These are phyloP conservation scores for Macrosiphum euphorbiae DNA, from an alignment of 2,888 invertebrate species.

Conservation along the genomic window DNA sequence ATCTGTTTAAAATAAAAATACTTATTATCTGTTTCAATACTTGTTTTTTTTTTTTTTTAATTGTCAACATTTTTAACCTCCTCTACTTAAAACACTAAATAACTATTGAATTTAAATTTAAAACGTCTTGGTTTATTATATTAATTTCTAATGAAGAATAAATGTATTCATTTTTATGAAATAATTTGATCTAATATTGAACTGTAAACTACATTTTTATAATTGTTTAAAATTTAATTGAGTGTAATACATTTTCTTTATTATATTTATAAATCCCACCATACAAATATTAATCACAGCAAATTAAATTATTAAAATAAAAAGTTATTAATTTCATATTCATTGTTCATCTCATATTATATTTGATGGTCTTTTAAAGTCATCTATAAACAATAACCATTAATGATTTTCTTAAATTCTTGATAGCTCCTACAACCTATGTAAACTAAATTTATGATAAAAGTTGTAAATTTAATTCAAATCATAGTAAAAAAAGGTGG, in stretches of 20 bases:
- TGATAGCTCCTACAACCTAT: not conserved
- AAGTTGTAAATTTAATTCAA: not conserved
- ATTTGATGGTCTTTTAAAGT: not conserved
- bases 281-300: not conserved
- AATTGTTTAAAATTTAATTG: not conserved
- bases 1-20: not conserved
- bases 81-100: not conserved
- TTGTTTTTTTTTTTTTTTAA: not conserved
- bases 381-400: not conserved
- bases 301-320: conserved; percentile 1
- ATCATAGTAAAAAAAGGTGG: not conserved
- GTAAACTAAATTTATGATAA: not conserved
- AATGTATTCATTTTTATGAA: too few relatives aligned
- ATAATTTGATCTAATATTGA: not conserved
- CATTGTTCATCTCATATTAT: not conserved
- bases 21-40: not conserved
- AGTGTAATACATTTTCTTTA: not conserved
- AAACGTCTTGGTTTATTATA: not conserved
- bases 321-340: not conserved
- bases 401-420: not conserved
- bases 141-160: not conserved
- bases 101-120: not conserved
- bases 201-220: not conserved
- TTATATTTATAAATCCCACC: not conserved
- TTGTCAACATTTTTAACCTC: not conserved